Conservation (phyloP, 1,140 invertebrate species). For the Euwallacea fornicatus region DNA sequence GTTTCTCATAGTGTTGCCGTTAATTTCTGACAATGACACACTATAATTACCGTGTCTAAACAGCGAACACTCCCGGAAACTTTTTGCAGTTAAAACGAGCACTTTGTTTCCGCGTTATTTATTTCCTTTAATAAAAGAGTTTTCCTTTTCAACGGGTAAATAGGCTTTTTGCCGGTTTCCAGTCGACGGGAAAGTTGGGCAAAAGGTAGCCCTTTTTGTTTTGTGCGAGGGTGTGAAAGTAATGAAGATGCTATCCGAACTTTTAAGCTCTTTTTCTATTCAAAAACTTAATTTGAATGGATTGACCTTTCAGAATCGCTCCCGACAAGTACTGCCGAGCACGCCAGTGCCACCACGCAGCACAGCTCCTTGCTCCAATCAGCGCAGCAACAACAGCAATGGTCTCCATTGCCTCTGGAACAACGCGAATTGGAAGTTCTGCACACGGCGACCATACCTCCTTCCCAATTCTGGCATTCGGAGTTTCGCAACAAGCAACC, state of each 20-base stretch:
- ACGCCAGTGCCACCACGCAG: conserved; percentile 59
- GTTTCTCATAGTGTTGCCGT: conserved; percentile 39
- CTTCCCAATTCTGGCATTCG: conserved; percentile 89
- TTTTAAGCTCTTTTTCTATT: too few species aligned
- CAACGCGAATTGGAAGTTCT: conserved; percentile 77
- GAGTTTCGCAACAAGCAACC: conserved; percentile 87
- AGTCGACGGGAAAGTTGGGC: conserved; percentile 6
- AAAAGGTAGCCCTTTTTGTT: background rate
- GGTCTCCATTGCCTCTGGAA: conserved; percentile 78
- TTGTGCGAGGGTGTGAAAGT: background rate
- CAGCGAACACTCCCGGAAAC: conserved; percentile 26
- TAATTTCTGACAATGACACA: conserved; percentile 44
- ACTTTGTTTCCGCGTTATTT: conserved; percentile 34
- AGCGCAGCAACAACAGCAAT: conserved; percentile 69
- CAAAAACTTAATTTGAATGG: background rate
- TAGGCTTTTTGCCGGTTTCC: conserved; percentile 13
- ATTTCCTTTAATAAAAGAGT: conserved; percentile 31
- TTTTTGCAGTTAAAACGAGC: conserved; percentile 29
- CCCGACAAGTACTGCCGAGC: conserved; percentile 69
- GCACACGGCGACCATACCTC: conserved; percentile 78
- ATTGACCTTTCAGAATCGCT: conserved; percentile 61
- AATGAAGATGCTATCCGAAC: background rate
- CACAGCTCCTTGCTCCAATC: conserved; percentile 49
- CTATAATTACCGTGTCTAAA: conserved; percentile 43
- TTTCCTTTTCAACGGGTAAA: conserved; percentile 21